Evolutionary conservation across 2,113 vertebrate species (phyloP), one percentile per base, ranked within the genome.

Genomic region (Candoia aspera): DNA sequence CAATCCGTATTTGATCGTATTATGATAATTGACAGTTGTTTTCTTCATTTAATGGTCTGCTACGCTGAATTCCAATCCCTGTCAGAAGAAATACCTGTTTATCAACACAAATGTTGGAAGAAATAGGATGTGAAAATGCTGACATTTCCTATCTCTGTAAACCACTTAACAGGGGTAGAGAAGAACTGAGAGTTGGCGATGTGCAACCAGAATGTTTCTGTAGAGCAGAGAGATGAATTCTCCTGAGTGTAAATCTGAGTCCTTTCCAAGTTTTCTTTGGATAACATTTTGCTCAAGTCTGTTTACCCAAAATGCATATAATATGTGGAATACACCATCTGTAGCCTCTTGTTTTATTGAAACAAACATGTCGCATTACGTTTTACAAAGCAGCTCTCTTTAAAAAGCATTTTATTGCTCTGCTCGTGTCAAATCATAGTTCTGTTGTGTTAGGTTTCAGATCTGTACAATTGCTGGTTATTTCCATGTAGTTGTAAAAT

Each of bases 191-290:
- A 37, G 6, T 79, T 79, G 68, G n/a, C 15, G 92, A 62, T 91
- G 17, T 21, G 84, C 96, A 95, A 95, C 95, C 95, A 96, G 96
- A 97, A 94, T 94, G 90, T 96, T 95, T 95, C 92, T 90, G 90
- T 94, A 95, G 49, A 88, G 90, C 93, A 95, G 93, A 92, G 95
- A 96, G 91, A 96, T 94, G 94, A 95, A 95, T 97, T 94, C 91
- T 90, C 57, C n/a, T 94, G 94, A 96, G 95, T 96, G 93, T 95
- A 96, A 96, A 93, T 96, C 93, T 94, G 96, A 97, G 95, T 93
- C 91, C 64, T 97, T 97, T 97, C 96, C 95, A 95, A 96, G 90
- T 94, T 95, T 95, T 96, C 93, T 90, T 96, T 96, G 94, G 90
- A 96, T 95, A 94, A 57, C 88, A 95, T 86, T 93, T 92, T 92